These are phyloP conservation scores for Onthophagus taurus DNA, from an alignment of 1,140 invertebrate species.

Conservation along the genomic window DNA sequence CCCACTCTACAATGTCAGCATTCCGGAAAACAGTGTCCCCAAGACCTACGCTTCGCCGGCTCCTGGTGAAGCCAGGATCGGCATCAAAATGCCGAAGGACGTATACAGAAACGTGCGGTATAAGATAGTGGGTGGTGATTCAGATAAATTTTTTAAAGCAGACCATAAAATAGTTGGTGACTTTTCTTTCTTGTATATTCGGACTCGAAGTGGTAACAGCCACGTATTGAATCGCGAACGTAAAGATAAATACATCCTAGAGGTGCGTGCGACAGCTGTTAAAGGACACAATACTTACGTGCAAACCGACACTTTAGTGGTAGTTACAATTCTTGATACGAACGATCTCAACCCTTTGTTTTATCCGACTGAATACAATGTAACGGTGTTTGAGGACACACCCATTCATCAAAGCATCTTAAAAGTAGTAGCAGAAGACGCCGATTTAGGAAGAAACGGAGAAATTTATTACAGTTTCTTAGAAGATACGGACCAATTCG, in stretches of 20 bases:
- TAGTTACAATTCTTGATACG: conserved; percentile 74
- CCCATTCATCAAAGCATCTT: conserved; percentile 70
- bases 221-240: conserved; percentile 86
- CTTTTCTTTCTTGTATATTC: conserved; percentile 84
- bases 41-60: conserved; percentile 63
- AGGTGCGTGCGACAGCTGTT: conserved; percentile 64
- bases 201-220: conserved; percentile 74
- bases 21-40: conserved; percentile 83
- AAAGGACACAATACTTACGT: conserved; percentile 45
- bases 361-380: conserved; percentile 76
- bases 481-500: conserved; percentile 74
- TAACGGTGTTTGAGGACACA: conserved; percentile 81
- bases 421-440: conserved; percentile 79
- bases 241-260: conserved; percentile 70
- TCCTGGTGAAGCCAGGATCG: conserved; percentile 46
- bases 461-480: conserved; percentile 93
- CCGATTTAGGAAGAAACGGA: conserved; percentile 87
- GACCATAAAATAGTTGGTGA: conserved; percentile 80
- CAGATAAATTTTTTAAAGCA: conserved; percentile 85
- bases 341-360: conserved; percentile 92
- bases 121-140: conserved; percentile 75
- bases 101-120: conserved; percentile 56
- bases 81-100: conserved; percentile 36
- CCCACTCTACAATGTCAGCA: conserved; percentile 76
- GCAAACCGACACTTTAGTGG: conserved; percentile 65